Evolutionary conservation across 2,113 vertebrate genomes (phyloP).

Genomic region (Stegostoma tigrinum): DNA sequence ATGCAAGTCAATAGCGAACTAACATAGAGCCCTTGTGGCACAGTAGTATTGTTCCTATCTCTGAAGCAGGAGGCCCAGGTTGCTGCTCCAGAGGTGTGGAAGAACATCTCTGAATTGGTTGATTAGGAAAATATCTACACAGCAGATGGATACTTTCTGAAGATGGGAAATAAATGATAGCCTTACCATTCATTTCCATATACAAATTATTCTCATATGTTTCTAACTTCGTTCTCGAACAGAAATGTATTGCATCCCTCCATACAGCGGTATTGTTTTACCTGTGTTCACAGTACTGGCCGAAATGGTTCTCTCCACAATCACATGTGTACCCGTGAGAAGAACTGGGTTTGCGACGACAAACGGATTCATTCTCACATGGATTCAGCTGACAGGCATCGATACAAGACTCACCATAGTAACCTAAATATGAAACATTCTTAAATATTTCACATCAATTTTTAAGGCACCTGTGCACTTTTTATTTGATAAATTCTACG

Average conservation of each 20-base stretch:
- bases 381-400: slow-evolving; percentile 88
- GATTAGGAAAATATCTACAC: too few species aligned
- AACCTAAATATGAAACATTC: slow-evolving; percentile 59
- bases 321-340: slow-evolving; percentile 84
- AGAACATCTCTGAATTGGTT: too few species aligned
- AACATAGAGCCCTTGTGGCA: neutral
- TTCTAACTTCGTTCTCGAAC: neutral
- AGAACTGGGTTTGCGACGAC: slow-evolving; percentile 71
- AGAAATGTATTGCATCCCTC: neutral
- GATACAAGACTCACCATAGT: slow-evolving; percentile 77
- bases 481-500: neutral
- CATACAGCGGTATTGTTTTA: slow-evolving; percentile 47
- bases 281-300: slow-evolving; percentile 95
- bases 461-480: neutral
- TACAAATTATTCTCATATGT: neutral
- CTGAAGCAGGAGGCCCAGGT: too few species aligned
- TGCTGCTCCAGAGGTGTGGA: too few species aligned
- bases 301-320: slow-evolving; percentile 79
- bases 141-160: neutral
- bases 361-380: slow-evolving; percentile 86
- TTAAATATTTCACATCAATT: slow-evolving; percentile 2
- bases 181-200: neutral
- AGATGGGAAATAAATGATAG: neutral
- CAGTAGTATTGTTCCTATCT: too few species aligned
- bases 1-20: neutral